Base-by-base conservation (phyloP, 2,113 vertebrate species). In the Datnioides undecimradiatus region DNA sequence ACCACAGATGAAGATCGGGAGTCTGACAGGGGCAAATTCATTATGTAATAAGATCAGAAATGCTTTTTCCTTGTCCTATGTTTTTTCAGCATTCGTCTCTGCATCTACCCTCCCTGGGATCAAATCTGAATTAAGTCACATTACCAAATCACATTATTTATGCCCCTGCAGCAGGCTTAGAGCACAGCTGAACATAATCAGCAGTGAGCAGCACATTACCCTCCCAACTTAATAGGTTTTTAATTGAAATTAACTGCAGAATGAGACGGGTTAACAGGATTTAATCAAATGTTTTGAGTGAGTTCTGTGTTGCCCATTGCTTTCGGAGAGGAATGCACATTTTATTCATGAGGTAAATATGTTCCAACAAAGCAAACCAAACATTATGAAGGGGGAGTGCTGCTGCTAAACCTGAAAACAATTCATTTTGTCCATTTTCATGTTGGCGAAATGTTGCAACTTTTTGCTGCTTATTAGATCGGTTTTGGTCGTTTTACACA, bases 41-140 rank as follows among this genome's bases (percentile, higher is more conserved):
- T 79, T 69, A 66, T 79, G 36, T 57, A 75, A 55, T 17, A 49
- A 34, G 0, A 65, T 51, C 78, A 79, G 67, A 84, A 76, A 82
- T 34, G 79, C 54, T 36, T 66, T 80, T 73, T 54, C 67, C 52
- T 3, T 82, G 38, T 79, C 84, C 59, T 70, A 40, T 54, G 17
- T 66, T 52, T 19, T 69, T 58, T 68, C 38, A 51, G 17, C 17
- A 13, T 57, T 48, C 43, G 21, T 60, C 33, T 67, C 55, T 33
- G 17, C 5, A 0, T 25, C 29, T 33, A 1, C 41, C 17, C 7
- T 14, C 8, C 11, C 46, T 40, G 77, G 21, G 54, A 60, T 10
- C 6, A 12, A 38, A n/a, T 36, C 3, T 41, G 7, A 51, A 34
- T 27, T 7, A 27, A 10, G 13, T 25, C 60, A 57, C 31, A 27